Evolutionary conservation across 2,797 vertebrate species (phyloP), one percentile per base, ranked within the genome.

Genomic region (Rhinella marina): DNA sequence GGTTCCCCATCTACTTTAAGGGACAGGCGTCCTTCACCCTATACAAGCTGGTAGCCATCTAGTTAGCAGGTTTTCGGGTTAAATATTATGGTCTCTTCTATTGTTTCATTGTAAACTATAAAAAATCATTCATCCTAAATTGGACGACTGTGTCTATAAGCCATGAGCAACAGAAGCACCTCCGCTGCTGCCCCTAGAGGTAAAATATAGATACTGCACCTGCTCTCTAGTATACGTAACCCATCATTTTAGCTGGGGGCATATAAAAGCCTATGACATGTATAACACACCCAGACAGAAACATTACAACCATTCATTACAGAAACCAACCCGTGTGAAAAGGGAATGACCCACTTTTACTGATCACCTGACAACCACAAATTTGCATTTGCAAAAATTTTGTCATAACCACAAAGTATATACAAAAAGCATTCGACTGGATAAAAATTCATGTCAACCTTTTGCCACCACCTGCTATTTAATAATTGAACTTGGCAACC

Each of bases 301-400:
- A 72, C 64, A 83, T 56, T 56, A 41, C 27, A 84, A 73, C 68
- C 54, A 17, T 10, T 75, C 48, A 84, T 84, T 84, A 84, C 54
- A 25, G 13, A 61, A 59, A 27, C 54, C 70, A 84, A 76, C 29
- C 50, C 7, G 13, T 75, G 29, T 61, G 29, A 84, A 23, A n/a
- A 73, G 9, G 21, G 21, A 25, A 25, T 84, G 54, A 59, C 19
- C 21, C 72, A 86, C 50, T 72, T 68, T 12, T 29, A 23, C 8
- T 57, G 19, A 59, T 59, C 10, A 56, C 54, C 54, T 11, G 54
- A 16, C 11, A 56, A 56, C 54, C 54, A 56, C 54, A 56, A 56
- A 56, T 56, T 56, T 12, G 50, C 7, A n/a, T 5, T 23, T 29
- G 2, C 77, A 57, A 19, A 2, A 78, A 9, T 78, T 9, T 41